phyloP scores from a whole-genome alignment of 2,888 invertebrate genomes.

The Dolichomitus sp. region DNA sequence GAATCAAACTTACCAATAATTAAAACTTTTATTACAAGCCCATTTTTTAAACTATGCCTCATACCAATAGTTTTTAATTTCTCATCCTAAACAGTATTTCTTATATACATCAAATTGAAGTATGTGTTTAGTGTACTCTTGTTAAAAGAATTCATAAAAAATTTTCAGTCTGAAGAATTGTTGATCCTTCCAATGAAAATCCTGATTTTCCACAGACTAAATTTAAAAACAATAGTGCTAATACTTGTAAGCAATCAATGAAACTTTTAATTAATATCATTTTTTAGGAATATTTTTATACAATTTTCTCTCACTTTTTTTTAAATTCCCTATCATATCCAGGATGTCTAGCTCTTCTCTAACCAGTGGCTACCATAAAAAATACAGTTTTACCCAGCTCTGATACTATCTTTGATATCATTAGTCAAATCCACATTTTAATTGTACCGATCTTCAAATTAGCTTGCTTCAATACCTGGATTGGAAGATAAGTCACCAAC shows the following conservation, averaged over 20 bases:
- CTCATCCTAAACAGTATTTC: not conserved
- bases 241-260: no score
- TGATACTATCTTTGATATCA: not conserved
- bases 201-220: no score
- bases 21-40: not conserved
- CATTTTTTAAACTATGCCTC: not conserved
- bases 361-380: no score
- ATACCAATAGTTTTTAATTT: no score
- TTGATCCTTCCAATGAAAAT: no score
- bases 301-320: conserved; percentile 20
- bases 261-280: no score
- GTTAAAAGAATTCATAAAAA: not conserved
- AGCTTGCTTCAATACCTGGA: conserved; percentile 88
- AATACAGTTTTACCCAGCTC: not conserved
- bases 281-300: not conserved
- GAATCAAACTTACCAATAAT: no score
- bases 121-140: not conserved
- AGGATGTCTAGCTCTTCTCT: no score
- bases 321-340: not conserved
- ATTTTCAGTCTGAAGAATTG: not conserved
- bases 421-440: conserved; percentile 8
- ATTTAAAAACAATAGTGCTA: no score
- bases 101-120: not conserved
- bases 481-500: conserved; percentile 78
- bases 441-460: conserved; percentile 40